A percentile compares a stretch with the other conserved stretches of the same genome.
Evolutionary conservation across 2,888 invertebrate genomes (phyloP).

Genomic region (Pammene fasciana): DNA sequence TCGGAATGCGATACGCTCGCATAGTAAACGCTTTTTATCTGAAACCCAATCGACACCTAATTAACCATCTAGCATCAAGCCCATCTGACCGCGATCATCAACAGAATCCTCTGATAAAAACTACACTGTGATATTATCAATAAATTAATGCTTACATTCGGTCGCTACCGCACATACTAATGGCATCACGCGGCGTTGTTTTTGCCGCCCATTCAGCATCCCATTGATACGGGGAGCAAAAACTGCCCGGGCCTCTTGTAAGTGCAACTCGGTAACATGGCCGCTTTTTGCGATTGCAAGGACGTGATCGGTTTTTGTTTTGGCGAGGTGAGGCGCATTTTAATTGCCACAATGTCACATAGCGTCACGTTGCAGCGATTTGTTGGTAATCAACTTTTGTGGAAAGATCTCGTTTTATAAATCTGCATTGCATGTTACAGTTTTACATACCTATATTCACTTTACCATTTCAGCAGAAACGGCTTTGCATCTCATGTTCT

Average conservation of each 20-base stretch:
- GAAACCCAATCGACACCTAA: too few relatives aligned
- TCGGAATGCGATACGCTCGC: too few relatives aligned
- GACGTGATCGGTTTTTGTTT: constrained; percentile 73
- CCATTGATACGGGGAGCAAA: constrained; percentile 77
- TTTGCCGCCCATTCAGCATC: constrained; percentile 75
- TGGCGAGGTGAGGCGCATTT: constrained; percentile 61
- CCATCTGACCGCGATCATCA: too few relatives aligned
- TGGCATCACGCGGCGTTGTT: constrained; percentile 78
- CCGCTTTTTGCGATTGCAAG: constrained; percentile 68
- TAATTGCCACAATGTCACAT: constrained; percentile 54
- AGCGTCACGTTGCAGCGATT: not conserved
- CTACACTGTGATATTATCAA: constrained; percentile 58
- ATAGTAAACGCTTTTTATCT: too few relatives aligned
- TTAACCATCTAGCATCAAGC: too few relatives aligned
- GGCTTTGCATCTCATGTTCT: too few relatives aligned
- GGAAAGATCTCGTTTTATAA: too few relatives aligned
- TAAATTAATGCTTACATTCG: constrained; percentile 81
- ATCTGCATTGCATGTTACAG: too few relatives aligned
- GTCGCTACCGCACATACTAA: constrained; percentile 77
- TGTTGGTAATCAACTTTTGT: not conserved
- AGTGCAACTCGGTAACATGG: constrained; percentile 66
- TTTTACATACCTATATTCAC: too few relatives aligned
- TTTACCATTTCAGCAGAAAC: too few relatives aligned
- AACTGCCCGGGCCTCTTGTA: constrained; percentile 63
- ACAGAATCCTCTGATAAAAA: constrained; percentile 25